A percentile compares a stretch with the other conserved stretches of the same genome.
Conservation (phyloP, 2,113 vertebrate species). For the Myiagra hebetior region DNA sequence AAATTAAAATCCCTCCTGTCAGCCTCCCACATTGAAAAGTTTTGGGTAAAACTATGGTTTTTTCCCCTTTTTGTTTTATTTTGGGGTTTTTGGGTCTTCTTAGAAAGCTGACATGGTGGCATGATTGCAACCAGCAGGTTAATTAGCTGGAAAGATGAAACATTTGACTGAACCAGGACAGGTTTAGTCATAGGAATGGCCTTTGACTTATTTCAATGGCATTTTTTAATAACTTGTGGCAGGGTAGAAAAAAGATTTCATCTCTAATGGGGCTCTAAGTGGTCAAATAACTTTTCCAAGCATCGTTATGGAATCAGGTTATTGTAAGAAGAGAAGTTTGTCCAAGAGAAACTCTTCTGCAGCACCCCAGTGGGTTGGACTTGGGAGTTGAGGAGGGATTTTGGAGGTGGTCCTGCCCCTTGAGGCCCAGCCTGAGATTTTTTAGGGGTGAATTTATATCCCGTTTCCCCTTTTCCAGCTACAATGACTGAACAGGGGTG, state of each 20-base stretch:
- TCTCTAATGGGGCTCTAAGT: not conserved
- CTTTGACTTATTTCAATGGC: not conserved
- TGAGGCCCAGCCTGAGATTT: not conserved
- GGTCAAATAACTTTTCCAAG: not conserved
- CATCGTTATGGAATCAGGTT: not conserved
- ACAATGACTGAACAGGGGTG: fast-evolving
- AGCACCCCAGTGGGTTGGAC: not conserved
- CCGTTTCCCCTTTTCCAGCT: not conserved
- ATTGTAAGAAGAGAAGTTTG: not conserved
- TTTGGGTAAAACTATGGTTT: fast-evolving
- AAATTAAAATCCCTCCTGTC: not conserved
- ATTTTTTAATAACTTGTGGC: not conserved
- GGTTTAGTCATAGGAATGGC: not conserved
- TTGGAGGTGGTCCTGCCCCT: fast-evolving
- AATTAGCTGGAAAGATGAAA: not conserved
- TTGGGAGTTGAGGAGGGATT: not conserved
- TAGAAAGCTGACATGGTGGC: fast-evolving
- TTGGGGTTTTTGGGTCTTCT: not conserved
- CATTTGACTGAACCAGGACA: fast-evolving
- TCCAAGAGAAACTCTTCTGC: not conserved
- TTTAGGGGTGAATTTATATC: not conserved
- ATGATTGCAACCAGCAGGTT: not conserved
- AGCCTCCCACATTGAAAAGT: not conserved
- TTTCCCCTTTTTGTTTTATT: not conserved
- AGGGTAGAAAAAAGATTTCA: not conserved